Evolutionary conservation across 1,140 invertebrate genomes (phyloP).

Genomic region (Orius laevigatus): DNA sequence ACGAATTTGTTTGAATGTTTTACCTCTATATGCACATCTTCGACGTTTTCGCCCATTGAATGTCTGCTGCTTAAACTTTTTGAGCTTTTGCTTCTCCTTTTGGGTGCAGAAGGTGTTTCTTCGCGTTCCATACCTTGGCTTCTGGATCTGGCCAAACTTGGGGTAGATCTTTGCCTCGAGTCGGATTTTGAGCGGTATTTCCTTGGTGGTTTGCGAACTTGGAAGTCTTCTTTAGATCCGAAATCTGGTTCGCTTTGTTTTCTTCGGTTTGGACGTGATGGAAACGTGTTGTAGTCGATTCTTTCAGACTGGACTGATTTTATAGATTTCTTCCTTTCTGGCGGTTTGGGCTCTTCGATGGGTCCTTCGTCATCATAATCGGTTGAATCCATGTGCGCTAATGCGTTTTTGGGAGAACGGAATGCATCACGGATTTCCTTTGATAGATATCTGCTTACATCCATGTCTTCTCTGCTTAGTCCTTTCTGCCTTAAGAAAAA

Average conservation of each 20-base stretch:
- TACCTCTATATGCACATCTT: conserved; percentile 6
- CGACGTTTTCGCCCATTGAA: not conserved
- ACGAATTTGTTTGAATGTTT: not conserved
- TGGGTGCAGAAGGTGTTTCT: conserved; percentile 9
- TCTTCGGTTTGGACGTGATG: conserved; percentile 3
- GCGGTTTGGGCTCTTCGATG: conserved; percentile 22
- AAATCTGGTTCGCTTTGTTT: conserved; percentile 9
- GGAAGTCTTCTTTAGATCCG: conserved; percentile 3
- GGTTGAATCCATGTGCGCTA: conserved; percentile 36
- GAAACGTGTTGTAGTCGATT: conserved; percentile 14
- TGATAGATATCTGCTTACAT: conserved; percentile 53
- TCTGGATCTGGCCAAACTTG: conserved; percentile 12
- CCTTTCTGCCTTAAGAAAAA: conserved; percentile 64
- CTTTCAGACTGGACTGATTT: conserved; percentile 18
- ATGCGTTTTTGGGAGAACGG: conserved; percentile 40
- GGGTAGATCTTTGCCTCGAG: conserved; percentile 12
- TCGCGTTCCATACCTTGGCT: conserved; percentile 4
- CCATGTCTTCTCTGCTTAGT: conserved; percentile 63
- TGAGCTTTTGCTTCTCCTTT: conserved; percentile 12
- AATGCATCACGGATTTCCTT: conserved; percentile 64
- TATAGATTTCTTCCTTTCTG: conserved; percentile 24
- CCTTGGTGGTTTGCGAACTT: conserved; percentile 16
- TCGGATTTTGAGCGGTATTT: conserved; percentile 9
- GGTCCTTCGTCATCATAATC: conserved; percentile 23
- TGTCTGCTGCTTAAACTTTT: conserved; percentile 12